Conservation (phyloP, 1,140 invertebrate species). For the Stegodyphus mimosarum region DNA sequence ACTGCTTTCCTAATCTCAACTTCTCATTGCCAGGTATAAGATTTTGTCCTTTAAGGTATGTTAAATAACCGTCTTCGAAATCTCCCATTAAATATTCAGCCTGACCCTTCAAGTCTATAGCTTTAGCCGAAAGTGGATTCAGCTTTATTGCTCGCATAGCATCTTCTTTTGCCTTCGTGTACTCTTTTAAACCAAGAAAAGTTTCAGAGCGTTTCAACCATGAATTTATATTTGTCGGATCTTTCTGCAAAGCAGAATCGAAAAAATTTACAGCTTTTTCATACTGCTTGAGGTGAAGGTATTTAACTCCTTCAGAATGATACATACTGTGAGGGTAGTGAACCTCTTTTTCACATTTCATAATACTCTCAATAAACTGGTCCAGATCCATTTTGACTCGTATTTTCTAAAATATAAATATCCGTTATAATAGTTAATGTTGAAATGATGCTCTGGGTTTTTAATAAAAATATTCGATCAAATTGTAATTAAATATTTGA, state of each 20-base stretch:
- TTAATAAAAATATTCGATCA: too few species aligned
- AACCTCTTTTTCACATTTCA: not conserved
- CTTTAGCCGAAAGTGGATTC: not conserved
- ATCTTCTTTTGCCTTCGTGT: constrained; percentile 17
- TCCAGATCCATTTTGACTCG: constrained; percentile 18
- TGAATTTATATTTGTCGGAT: not conserved
- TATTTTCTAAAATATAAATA: too few species aligned
- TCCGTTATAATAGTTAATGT: too few species aligned
- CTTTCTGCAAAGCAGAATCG: not conserved
- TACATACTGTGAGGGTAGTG: constrained; percentile 11
- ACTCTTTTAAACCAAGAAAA: not conserved
- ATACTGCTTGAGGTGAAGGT: not conserved
- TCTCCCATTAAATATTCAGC: constrained; percentile 13
- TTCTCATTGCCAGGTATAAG: constrained; percentile 3
- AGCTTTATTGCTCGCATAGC: not conserved
- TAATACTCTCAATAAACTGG: constrained; percentile 5
- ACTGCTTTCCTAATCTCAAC: constrained; percentile 1
- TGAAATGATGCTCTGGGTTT: too few species aligned
- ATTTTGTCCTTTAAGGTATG: not conserved
- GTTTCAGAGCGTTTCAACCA: not conserved
- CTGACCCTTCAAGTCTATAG: constrained; percentile 14
- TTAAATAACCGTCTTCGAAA: constrained; percentile 20
- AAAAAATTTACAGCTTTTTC: constrained; percentile 3
- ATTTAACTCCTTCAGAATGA: constrained; percentile 24
- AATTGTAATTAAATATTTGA: too few species aligned